Conservation (phyloP, 2,113 vertebrate genomes). For the Podarcis raffonei region DNA sequence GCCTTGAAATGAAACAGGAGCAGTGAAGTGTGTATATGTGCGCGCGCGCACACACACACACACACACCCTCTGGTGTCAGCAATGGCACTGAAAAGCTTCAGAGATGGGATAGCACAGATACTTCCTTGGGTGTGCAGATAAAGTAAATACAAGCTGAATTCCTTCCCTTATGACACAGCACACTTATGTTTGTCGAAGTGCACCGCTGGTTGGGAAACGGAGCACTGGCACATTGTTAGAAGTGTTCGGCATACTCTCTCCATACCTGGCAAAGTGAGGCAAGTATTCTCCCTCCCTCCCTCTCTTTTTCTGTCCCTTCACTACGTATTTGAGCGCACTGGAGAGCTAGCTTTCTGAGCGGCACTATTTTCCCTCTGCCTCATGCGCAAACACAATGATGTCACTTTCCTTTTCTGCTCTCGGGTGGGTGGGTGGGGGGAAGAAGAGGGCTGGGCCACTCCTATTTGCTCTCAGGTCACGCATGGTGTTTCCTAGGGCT, state of each 20-base stretch:
- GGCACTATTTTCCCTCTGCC: conserved; percentile 33
- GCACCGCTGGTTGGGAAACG: neutral
- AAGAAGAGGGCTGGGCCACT: neutral
- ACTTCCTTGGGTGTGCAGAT: neutral
- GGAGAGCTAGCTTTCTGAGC: neutral
- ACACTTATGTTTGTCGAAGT: neutral
- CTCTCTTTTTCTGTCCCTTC: neutral
- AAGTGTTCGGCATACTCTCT: neutral
- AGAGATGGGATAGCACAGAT: neutral
- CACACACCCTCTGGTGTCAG: too few species aligned
- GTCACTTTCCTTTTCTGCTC: conserved; percentile 50
- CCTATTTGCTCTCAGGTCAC: conserved; percentile 41
- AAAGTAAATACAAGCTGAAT: neutral
- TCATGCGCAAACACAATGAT: conserved; percentile 56
- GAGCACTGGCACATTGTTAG: neutral
- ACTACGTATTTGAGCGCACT: neutral
- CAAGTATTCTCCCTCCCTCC: neutral
- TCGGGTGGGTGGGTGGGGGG: conserved; percentile 8
- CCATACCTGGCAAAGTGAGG: neutral
- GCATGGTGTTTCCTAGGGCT: conserved; percentile 10
- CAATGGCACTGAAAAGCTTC: neutral
- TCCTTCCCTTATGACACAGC: neutral
- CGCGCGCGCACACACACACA: too few species aligned
- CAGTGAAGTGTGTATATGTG: conserved; percentile 17
- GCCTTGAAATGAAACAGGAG: conserved; percentile 61